phyloP scores from a whole-genome alignment of 2,888 invertebrate genomes.

The Dasypolia templi region DNA sequence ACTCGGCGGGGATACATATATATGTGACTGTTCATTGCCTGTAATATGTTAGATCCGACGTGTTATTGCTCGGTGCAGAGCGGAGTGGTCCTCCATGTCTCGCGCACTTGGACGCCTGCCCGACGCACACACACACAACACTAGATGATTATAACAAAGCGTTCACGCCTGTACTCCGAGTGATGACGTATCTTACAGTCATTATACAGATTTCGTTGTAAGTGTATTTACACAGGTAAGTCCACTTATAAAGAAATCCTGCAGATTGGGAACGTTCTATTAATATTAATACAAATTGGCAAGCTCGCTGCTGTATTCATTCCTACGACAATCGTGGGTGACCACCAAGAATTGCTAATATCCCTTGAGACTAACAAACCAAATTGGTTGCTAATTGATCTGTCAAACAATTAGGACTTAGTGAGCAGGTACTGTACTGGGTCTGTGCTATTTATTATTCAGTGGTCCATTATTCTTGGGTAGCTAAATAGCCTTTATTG shows the following conservation, averaged over 20 bases:
- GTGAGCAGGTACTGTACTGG: too few species aligned
- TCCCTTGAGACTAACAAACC: constrained; percentile 55
- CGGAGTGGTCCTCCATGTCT: constrained; percentile 9
- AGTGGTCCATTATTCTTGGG: constrained; percentile 48
- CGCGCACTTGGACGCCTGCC: constrained; percentile 41
- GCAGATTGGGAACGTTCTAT: constrained; percentile 15
- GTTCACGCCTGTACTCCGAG: neutral
- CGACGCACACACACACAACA: neutral
- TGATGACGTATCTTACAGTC: neutral
- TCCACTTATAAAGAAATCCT: neutral
- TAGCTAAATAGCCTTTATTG: constrained; percentile 42
- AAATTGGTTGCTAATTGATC: constrained; percentile 62
- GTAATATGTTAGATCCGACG: constrained; percentile 28
- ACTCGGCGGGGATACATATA: neutral
- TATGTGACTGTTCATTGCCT: constrained; percentile 33
- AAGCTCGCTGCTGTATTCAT: constrained; percentile 4
- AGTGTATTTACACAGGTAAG: constrained; percentile 15
- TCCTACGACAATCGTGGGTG: constrained; percentile 38
- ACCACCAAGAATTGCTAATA: constrained; percentile 60
- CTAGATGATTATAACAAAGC: constrained; percentile 14
- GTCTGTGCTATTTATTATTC: too few species aligned
- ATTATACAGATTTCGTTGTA: too few species aligned
- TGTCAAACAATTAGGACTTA: constrained; percentile 57
- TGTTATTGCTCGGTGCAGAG: constrained; percentile 33
- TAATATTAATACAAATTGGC: constrained; percentile 47